Base-by-base conservation (phyloP, 2,113 vertebrate species). In the Oplegnathus fasciatus region DNA sequence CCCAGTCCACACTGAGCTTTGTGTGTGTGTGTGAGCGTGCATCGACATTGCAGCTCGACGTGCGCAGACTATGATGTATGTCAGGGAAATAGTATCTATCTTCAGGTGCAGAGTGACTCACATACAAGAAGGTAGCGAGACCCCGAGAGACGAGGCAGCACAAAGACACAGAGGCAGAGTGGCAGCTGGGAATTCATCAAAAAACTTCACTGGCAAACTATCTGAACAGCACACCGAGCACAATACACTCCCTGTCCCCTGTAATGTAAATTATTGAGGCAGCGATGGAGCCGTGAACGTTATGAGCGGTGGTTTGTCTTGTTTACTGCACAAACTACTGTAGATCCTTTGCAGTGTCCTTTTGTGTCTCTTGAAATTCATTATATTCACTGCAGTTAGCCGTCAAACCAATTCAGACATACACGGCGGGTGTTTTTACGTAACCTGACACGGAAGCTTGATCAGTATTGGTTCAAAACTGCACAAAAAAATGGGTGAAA, bases 71-170 rank as follows among this genome's bases (percentile, higher is more conserved):
- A 10, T 42, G 58, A 73, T 85, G 67, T 66, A 64, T 85, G 75
- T 67, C 77, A 20, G 75, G 64, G 84, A 85, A 76, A 69, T 61
- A 48, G 71, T 73, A 70, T 86, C 80, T 80, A 37, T 90, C 78
- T 88, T 87, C 89, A 89, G 79, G 90, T 93, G 74, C 71, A 75
- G 37, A 75, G 82, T 90, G 85, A 82, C 60, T 88, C 74, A 78
- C 78, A 28, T 7, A 32, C 82, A 72, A 68, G 55, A 62, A 80
- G 64, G 79, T 18, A 76, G 71, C n/a, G 28, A 60, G 77, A 50
- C 71, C 61, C 20, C 3, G 24, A 62, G 67, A 85, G 65, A 82
- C 26, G 55, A 84, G 61, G 86, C 32, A 78, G 61, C 83, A 86
- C 79, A 83, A 86, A 89, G 84, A 61, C 61, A 13, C 46, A 0